Conservation (phyloP, 2,113 vertebrate species). For the Meleagris gallopavo region DNA sequence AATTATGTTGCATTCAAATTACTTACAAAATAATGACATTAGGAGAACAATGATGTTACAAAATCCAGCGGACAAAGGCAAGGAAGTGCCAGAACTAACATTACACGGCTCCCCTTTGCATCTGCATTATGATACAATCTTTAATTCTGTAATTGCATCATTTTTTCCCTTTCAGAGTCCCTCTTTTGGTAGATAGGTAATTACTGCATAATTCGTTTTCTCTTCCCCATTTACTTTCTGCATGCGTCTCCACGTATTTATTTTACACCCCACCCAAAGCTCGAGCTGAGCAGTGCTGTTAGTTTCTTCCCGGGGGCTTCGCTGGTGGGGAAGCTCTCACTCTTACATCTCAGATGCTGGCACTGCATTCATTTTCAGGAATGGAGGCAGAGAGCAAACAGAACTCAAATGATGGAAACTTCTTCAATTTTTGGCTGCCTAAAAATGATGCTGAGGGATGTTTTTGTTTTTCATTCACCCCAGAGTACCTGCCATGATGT, state of each 20-base stretch:
- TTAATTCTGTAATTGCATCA: constrained; percentile 42
- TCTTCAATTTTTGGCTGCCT: background rate
- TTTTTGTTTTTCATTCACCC: background rate
- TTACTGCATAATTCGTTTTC: constrained; percentile 45
- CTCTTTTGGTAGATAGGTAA: constrained; percentile 8
- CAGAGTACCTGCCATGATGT: background rate
- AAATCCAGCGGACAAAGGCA: background rate
- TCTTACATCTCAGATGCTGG: background rate
- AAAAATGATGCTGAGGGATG: background rate
- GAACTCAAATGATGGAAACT: background rate
- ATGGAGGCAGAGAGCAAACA: background rate
- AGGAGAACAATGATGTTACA: constrained; percentile 31
- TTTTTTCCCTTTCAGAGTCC: constrained; percentile 35
- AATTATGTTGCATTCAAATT: constrained; percentile 28
- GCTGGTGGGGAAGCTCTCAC: background rate
- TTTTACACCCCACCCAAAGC: background rate
- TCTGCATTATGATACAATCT: constrained; percentile 57
- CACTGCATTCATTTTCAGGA: background rate
- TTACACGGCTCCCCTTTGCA: constrained; percentile 9
- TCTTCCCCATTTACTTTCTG: constrained; percentile 2
- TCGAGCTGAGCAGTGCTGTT: background rate
- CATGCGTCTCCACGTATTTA: background rate
- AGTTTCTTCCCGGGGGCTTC: background rate
- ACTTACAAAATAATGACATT: constrained; percentile 51
- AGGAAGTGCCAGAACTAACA: background rate